Percentiles rank a stretch among this genome's conserved stretches.
Conservation (phyloP, 2,113 vertebrate genomes). For the Glaucidium brasilianum region DNA sequence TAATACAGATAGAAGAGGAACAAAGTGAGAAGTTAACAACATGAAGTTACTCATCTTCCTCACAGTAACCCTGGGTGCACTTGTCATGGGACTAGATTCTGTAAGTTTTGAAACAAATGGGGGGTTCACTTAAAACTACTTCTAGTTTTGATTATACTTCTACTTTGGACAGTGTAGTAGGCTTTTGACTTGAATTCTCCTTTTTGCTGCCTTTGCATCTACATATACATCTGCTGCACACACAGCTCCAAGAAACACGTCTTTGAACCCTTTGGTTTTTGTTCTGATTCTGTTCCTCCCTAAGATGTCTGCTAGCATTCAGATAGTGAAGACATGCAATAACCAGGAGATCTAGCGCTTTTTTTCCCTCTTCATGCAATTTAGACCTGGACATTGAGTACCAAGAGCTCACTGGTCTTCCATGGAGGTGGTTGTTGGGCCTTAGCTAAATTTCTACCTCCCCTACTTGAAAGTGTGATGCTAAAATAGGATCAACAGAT, state of each 20-base stretch:
- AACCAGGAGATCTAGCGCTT: background rate
- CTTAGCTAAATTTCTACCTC: background rate
- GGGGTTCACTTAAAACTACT: background rate
- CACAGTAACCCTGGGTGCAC: background rate
- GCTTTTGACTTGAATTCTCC: background rate
- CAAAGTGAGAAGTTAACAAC: background rate
- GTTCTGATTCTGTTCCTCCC: background rate
- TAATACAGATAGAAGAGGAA: background rate
- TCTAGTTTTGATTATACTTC: background rate
- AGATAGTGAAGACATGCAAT: background rate
- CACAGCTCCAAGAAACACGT: rapidly evolving
- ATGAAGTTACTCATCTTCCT: slow-evolving; percentile 52
- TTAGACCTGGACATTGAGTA: background rate
- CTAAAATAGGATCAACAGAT: background rate
- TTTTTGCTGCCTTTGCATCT: background rate
- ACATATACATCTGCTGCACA: background rate
- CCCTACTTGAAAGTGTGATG: background rate
- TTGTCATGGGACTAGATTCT: background rate
- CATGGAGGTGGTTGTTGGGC: background rate
- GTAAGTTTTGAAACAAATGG: slow-evolving; percentile 43
- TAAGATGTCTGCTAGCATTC: background rate
- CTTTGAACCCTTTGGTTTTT: background rate
- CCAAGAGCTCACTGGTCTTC: background rate
- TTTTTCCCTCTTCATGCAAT: background rate
- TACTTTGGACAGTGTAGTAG: background rate